A percentile compares a stretch with the other conserved stretches of the same genome.
Evolutionary conservation across 2,888 invertebrate species (phyloP).

Genomic region (Drosophila lutescens): DNA sequence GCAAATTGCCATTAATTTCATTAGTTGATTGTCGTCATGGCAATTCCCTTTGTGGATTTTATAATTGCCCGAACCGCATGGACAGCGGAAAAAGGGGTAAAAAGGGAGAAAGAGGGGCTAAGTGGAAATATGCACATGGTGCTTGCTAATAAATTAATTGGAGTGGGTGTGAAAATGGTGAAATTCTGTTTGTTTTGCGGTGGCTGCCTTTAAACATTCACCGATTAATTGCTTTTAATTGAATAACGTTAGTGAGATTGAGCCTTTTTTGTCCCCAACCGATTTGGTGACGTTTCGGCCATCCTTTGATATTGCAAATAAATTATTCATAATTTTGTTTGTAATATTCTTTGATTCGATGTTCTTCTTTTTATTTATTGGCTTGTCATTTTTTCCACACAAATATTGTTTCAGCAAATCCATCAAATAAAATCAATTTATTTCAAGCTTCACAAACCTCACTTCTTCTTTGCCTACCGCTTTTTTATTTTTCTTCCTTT

Average conservation of each 20-base stretch:
- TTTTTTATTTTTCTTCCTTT: not conserved
- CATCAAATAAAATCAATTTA: constrained; percentile 39
- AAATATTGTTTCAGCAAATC: constrained; percentile 16
- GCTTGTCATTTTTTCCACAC: not conserved
- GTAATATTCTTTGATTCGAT: constrained; percentile 4
- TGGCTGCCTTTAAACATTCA: constrained; percentile 1
- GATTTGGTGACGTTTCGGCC: no score
- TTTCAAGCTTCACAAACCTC: constrained; percentile 1
- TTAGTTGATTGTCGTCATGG: constrained; percentile 50
- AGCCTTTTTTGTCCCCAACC: no score
- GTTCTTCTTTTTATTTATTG: not conserved
- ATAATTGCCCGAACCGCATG: constrained; percentile 44
- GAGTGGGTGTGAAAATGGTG: constrained; percentile 39
- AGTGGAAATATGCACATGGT: constrained; percentile 27
- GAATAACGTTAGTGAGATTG: not conserved
- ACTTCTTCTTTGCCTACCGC: not conserved
- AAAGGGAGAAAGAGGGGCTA: not conserved
- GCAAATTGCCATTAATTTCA: constrained; percentile 60
- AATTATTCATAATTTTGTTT: not conserved
- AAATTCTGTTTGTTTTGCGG: constrained; percentile 38
- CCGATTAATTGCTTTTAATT: constrained; percentile 1
- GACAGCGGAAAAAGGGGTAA: constrained; percentile 3
- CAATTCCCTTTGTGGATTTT: constrained; percentile 45
- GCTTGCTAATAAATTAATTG: constrained; percentile 22
- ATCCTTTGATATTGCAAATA: not conserved